A percentile compares a stretch with the other conserved stretches of the same genome.
phyloP scores from a whole-genome alignment of 2,797 vertebrate species.

The Gallinago nigripennis region DNA sequence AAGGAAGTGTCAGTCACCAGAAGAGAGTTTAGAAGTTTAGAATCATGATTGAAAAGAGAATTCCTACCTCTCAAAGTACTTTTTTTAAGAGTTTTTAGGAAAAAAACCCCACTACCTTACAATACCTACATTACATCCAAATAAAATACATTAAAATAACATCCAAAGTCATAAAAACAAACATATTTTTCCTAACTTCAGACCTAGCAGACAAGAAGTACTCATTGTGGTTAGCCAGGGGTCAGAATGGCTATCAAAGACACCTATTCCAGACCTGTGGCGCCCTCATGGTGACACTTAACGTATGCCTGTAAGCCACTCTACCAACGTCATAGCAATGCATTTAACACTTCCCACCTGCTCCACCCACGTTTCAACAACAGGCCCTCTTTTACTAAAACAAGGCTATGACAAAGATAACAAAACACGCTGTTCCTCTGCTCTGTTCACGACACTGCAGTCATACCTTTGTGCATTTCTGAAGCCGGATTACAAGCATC shows the following conservation, averaged over 20 bases:
- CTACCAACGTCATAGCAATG: background rate
- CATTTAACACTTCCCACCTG: background rate
- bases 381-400: background rate
- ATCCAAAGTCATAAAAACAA: background rate
- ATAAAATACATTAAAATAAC: background rate
- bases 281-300: rapidly evolving
- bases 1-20: background rate
- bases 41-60: background rate
- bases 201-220: background rate
- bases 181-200: background rate
- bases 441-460: background rate
- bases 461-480: background rate
- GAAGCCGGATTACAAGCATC: background rate
- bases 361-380: background rate
- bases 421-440: background rate
- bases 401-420: background rate
- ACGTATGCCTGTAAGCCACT: background rate
- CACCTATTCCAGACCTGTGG: background rate
- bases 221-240: background rate
- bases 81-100: background rate
- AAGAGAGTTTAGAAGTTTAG: background rate
- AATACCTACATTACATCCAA: background rate
- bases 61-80: background rate
- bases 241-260: background rate
- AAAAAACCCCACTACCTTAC: background rate